Conservation (phyloP, 1,140 invertebrate species). For the Cepaea nemoralis region DNA sequence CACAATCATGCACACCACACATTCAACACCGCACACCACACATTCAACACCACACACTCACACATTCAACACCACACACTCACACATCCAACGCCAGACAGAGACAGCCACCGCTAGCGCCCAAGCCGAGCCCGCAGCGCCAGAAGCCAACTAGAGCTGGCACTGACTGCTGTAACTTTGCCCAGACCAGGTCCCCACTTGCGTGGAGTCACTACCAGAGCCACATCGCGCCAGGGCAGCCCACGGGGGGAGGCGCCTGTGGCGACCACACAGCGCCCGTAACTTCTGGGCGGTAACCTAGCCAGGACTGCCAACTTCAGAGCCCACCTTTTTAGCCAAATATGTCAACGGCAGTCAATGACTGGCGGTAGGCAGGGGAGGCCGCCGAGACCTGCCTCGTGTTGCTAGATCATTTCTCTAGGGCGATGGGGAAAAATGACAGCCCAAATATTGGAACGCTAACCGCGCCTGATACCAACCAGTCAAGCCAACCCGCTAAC, state of each 20-base stretch:
- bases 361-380: not conserved
- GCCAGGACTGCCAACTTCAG: not conserved
- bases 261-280: not conserved
- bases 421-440: not conserved
- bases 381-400: not conserved
- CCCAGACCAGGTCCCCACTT: not conserved
- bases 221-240: not conserved
- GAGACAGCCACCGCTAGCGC: no score
- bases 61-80: no score
- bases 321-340: constrained; percentile 4
- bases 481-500: not conserved
- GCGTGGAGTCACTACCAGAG: not conserved
- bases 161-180: not conserved
- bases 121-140: no score
- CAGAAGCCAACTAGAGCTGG: no score
- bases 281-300: constrained; percentile 9
- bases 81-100: no score
- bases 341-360: not conserved
- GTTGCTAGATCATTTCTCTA: not conserved
- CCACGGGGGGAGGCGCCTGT: not conserved
- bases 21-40: no score
- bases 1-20: no score
- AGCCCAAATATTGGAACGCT: not conserved
- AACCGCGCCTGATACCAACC: not conserved
- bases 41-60: no score